Evolutionary conservation across 1,140 invertebrate genomes (phyloP).

Genomic region (Pogonognathellus flavescens): DNA sequence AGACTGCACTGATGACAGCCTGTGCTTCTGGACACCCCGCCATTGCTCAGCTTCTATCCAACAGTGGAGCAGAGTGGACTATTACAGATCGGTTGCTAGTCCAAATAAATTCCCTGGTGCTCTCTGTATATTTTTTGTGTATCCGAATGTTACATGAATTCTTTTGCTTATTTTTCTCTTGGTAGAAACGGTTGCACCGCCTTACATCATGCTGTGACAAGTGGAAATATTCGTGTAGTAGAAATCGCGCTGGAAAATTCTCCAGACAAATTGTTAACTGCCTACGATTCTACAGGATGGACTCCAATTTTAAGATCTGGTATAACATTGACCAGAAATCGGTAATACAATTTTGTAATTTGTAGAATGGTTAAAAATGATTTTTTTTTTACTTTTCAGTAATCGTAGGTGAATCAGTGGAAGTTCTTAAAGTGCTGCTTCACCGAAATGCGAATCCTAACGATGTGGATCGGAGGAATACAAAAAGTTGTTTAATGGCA

Average conservation of each 20-base stretch:
- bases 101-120: not conserved
- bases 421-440: constrained; percentile 54
- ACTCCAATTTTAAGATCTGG: constrained; percentile 58
- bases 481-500: constrained; percentile 61
- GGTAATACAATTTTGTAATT: no score
- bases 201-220: constrained; percentile 60
- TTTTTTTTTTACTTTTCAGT: constrained; percentile 13
- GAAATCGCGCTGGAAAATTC: constrained; percentile 41
- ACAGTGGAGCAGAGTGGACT: constrained; percentile 45
- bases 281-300: constrained; percentile 56
- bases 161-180: not conserved
- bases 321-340: no score
- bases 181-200: constrained; percentile 56
- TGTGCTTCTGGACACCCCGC: constrained; percentile 42
- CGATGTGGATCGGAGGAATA: constrained; percentile 34
- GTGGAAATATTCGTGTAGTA: constrained; percentile 49
- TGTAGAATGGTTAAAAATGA: not conserved
- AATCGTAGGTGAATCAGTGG: constrained; percentile 43
- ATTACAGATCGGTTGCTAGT: constrained; percentile 52
- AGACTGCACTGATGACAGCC: constrained; percentile 58
- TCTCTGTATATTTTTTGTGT: no score
- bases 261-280: constrained; percentile 17
- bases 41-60: constrained; percentile 56
- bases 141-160: not conserved
- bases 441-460: constrained; percentile 54